Conservation (phyloP, 2,113 vertebrate species). For the Elephantulus edwardii region DNA sequence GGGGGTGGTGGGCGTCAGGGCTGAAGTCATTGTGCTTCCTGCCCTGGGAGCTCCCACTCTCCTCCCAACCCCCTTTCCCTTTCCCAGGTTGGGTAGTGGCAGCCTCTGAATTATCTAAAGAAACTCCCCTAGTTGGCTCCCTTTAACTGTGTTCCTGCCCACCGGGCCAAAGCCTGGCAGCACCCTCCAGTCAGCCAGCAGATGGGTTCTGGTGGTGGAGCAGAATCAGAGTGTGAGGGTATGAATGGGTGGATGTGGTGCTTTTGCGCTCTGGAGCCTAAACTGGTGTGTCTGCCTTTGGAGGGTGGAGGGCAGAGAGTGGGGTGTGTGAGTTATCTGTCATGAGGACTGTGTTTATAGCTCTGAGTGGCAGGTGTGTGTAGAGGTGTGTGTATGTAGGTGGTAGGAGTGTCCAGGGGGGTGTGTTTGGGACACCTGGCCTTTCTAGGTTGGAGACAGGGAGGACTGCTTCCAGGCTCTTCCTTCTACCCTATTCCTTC, state of each 20-base stretch:
- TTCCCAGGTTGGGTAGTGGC: background rate
- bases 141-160: background rate
- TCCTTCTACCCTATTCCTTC: background rate
- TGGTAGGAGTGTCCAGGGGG: slow-evolving; percentile 61
- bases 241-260: background rate
- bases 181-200: background rate
- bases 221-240: background rate
- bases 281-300: background rate
- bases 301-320: slow-evolving; percentile 15
- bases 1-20: background rate
- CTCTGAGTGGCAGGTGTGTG: slow-evolving; percentile 44
- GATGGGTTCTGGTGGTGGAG: background rate
- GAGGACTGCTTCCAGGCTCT: background rate
- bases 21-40: background rate
- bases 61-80: background rate
- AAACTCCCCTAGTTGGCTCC: background rate
- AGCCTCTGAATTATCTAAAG: background rate
- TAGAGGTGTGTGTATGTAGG: slow-evolving; percentile 33
- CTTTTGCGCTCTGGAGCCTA: background rate
- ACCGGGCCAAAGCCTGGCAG: background rate
- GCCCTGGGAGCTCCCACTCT: background rate
- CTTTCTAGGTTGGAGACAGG: background rate
- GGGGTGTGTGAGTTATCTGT: slow-evolving; percentile 6
- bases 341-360: slow-evolving; percentile 10
- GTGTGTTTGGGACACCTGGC: slow-evolving; percentile 53